Evolutionary conservation across 2,888 invertebrate species (phyloP).

Genomic region (Apotomis capreana): DNA sequence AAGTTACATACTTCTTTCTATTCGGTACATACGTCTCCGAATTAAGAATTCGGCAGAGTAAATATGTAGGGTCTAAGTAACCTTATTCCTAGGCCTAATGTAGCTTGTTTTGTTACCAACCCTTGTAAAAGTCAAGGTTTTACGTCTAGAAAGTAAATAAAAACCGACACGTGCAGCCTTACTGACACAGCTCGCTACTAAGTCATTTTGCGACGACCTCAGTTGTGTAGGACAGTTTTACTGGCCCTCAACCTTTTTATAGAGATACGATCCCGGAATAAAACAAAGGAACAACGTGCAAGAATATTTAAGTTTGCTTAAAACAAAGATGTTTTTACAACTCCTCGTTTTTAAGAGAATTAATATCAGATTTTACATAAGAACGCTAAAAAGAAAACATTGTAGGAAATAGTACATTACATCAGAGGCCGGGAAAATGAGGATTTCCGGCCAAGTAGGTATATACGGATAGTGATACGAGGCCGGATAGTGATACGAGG

Average conservation of each 20-base stretch:
- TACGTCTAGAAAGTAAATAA: slow-evolving; percentile 24
- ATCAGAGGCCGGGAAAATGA: too few relatives aligned
- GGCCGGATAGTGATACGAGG: too few relatives aligned
- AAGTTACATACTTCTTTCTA: too few relatives aligned
- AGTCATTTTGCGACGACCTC: slow-evolving; percentile 32
- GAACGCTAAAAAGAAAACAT: too few relatives aligned
- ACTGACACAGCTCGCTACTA: slow-evolving; percentile 20
- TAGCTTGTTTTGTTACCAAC: slow-evolving; percentile 2
- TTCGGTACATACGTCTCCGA: too few relatives aligned
- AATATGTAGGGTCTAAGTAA: neutral
- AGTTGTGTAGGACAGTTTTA: slow-evolving; percentile 29
- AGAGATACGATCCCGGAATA: slow-evolving; percentile 32
- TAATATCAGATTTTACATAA: too few relatives aligned
- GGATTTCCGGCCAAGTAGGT: too few relatives aligned
- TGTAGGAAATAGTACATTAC: too few relatives aligned
- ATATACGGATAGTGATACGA: too few relatives aligned
- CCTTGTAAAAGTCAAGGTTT: slow-evolving; percentile 26
- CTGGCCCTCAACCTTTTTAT: slow-evolving; percentile 34
- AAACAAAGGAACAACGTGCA: slow-evolving; percentile 14
- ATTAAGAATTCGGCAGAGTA: too few relatives aligned
- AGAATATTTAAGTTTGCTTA: neutral
- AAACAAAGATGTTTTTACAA: neutral
- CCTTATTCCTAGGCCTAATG: neutral
- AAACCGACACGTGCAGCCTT: slow-evolving; percentile 23
- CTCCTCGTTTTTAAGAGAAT: too few relatives aligned